These are phyloP conservation scores for Arizona elegans DNA, from an alignment of 2,113 vertebrate genomes.

Conservation along the genomic window DNA sequence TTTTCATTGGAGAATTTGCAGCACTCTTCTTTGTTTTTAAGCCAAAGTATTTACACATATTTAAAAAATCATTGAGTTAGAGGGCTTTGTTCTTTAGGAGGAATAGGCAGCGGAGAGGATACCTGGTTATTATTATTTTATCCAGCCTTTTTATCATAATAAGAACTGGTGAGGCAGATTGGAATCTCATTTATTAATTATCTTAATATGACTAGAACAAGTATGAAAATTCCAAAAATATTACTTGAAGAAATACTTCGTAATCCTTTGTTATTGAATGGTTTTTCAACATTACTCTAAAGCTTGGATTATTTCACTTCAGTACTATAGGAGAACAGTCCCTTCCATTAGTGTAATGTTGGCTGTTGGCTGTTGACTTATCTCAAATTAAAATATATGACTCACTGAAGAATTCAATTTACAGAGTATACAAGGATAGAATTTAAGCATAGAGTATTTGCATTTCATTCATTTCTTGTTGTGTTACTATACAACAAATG, in stretches of 20 bases:
- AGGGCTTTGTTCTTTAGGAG: neutral
- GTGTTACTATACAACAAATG: neutral
- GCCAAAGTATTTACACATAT: neutral
- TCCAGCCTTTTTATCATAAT: constrained; percentile 5
- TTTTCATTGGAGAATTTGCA: neutral
- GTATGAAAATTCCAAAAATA: constrained; percentile 48
- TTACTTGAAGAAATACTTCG: constrained; percentile 27
- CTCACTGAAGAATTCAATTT: constrained; percentile 48
- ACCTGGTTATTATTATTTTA: neutral
- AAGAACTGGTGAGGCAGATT: constrained; percentile 30
- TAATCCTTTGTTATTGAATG: constrained; percentile 55
- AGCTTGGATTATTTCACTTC: constrained; percentile 51
- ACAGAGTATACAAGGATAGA: neutral
- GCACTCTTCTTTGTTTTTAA: neutral
- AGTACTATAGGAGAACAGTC: constrained; percentile 5
- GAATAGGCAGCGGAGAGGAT: neutral
- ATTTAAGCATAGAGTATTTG: neutral
- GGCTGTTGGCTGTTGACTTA: constrained; percentile 24
- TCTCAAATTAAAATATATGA: constrained; percentile 27
- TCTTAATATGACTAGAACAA: constrained; percentile 52
- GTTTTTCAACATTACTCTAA: constrained; percentile 54
- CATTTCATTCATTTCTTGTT: neutral
- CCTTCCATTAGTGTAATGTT: neutral
- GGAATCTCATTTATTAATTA: constrained; percentile 1
- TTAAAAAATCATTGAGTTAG: neutral